A percentile compares a stretch with the other conserved stretches of the same genome.
Evolutionary conservation across 1,140 invertebrate species (phyloP).

Genomic region (Lanistes nyassanus): DNA sequence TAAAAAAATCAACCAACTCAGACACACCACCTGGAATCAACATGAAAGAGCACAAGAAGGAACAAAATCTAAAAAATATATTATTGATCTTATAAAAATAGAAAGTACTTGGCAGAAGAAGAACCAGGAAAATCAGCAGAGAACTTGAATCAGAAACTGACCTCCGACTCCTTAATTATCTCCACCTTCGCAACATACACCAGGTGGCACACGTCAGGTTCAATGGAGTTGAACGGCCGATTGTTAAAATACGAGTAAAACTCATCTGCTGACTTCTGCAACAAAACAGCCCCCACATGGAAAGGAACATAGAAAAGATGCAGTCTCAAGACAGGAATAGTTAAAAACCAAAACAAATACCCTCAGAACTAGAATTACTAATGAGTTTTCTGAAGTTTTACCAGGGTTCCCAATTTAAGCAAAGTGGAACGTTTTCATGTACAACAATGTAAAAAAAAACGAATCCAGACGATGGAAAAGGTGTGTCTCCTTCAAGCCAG

Average conservation of each 20-base stretch:
- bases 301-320: too few species aligned
- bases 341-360: too few species aligned
- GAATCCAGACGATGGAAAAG: too few species aligned
- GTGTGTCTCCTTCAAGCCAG: too few species aligned
- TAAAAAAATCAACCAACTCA: background rate
- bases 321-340: too few species aligned
- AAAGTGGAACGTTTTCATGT: too few species aligned
- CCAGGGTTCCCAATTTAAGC: too few species aligned
- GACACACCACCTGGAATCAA: background rate
- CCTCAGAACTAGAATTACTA: too few species aligned
- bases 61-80: background rate
- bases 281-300: background rate
- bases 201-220: constrained; percentile 90
- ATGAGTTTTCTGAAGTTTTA: too few species aligned
- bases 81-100: background rate
- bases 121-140: background rate
- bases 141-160: constrained; percentile 65
- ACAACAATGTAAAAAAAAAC: too few species aligned
- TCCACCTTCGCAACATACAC: constrained; percentile 96
- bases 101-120: background rate
- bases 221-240: constrained; percentile 89
- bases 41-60: background rate
- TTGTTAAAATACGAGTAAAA: constrained; percentile 96
- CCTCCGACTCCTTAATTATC: constrained; percentile 72
- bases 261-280: constrained; percentile 82